A percentile compares a stretch with the other conserved stretches of the same genome.
Evolutionary conservation across 2,888 invertebrate genomes (phyloP).

Genomic region (Oligia strigilis): DNA sequence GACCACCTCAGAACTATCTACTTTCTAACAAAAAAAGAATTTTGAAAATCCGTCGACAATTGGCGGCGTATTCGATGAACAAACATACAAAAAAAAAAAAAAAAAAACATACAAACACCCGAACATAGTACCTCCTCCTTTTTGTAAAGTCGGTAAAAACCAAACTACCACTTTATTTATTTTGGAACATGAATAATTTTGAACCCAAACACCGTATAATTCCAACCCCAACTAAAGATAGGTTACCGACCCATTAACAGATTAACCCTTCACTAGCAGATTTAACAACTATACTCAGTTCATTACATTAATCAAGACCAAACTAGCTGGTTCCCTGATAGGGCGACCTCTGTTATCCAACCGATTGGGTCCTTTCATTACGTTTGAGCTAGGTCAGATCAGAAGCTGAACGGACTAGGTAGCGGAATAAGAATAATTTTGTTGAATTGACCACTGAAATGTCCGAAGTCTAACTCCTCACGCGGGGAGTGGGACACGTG

Average conservation of each 20-base stretch:
- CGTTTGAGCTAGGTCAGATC: neutral
- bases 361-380: constrained; percentile 50
- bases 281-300: constrained; percentile 49
- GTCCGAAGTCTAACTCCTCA: no score
- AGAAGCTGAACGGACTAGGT: neutral
- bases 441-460: neutral
- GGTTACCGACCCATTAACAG: constrained; percentile 16
- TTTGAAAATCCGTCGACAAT: no score
- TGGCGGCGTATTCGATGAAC: no score
- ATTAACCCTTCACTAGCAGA: constrained; percentile 34
- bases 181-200: neutral
- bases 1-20: no score
- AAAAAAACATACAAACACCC: no score
- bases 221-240: neutral
- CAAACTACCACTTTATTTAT: neutral
- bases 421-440: neutral
- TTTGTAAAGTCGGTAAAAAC: no score
- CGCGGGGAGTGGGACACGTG: no score
- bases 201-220: neutral
- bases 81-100: no score
- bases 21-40: no score
- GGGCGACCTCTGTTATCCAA: constrained; percentile 36
- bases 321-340: constrained; percentile 39
- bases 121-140: no score
- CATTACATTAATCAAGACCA: constrained; percentile 53